Conservation (phyloP, 2,888 invertebrate genomes). For the Catocala fraxini region DNA sequence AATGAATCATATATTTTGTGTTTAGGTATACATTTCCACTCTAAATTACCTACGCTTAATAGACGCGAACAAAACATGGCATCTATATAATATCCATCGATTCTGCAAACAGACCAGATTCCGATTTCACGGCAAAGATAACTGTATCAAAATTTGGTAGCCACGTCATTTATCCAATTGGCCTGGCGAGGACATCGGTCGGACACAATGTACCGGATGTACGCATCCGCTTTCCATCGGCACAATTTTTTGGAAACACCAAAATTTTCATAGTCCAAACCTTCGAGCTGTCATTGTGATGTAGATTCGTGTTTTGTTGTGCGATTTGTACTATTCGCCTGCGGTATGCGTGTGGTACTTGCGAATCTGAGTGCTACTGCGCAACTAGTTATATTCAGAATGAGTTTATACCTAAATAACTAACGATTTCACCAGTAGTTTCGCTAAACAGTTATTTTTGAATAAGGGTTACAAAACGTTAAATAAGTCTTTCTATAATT, state of each 20-base stretch:
- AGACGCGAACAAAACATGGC: constrained; percentile 29
- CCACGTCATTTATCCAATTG: constrained; percentile 74
- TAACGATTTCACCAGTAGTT: background rate
- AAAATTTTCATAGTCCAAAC: constrained; percentile 81
- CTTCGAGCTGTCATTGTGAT: constrained; percentile 76
- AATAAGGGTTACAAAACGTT: too few species aligned
- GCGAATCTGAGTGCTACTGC: constrained; percentile 21
- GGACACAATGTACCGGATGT: constrained; percentile 77
- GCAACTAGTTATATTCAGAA: constrained; percentile 8
- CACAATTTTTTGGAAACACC: constrained; percentile 84
- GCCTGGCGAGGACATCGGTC: constrained; percentile 82
- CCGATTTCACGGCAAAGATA: constrained; percentile 77
- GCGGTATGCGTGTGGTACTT: constrained; percentile 22
- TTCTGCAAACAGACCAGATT: constrained; percentile 61
- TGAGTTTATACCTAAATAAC: background rate
- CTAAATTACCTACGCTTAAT: constrained; percentile 36
- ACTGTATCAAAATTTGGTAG: constrained; percentile 76
- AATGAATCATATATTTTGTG: background rate
- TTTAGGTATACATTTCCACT: constrained; percentile 21
- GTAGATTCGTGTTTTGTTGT: constrained; percentile 69
- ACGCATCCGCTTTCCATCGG: constrained; percentile 79
- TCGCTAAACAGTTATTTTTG: too few species aligned
- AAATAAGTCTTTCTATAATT: too few species aligned
- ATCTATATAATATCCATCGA: constrained; percentile 48
- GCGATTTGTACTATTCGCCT: constrained; percentile 30